Percentiles rank a stretch among this genome's conserved stretches.
phyloP scores from a whole-genome alignment of 2,888 invertebrate genomes.

The Steinernema scapterisci region DNA sequence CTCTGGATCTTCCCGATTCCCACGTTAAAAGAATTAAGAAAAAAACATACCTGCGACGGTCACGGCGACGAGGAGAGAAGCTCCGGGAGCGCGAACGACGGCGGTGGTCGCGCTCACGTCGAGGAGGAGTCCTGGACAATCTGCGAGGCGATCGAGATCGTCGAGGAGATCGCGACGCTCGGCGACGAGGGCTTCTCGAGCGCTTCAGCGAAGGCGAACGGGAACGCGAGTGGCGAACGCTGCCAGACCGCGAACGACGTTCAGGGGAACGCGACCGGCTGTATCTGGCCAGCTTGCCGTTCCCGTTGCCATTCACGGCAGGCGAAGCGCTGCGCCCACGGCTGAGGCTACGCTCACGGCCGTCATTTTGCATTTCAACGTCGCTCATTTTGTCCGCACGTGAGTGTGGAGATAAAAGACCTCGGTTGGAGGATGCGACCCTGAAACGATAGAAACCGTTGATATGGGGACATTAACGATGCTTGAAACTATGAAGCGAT shows the following conservation, averaged over 20 bases:
- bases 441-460: not conserved
- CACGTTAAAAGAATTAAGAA: not conserved
- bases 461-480: not conserved
- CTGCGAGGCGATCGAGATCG: not conserved
- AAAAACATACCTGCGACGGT: constrained; percentile 22
- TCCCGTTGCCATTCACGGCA: not conserved
- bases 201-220: not conserved
- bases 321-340: not conserved
- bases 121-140: not conserved
- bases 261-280: not conserved
- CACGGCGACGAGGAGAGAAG: constrained; percentile 13
- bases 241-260: not conserved
- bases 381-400: not conserved
- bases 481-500: not conserved
- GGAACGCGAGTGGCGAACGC: not conserved
- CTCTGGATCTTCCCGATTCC: no score
- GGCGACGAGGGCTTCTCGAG: not conserved
- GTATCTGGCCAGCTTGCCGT: not conserved
- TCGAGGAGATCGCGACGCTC: not conserved
- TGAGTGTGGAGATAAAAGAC: not conserved
- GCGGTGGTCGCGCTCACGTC: not conserved
- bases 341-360: not conserved
- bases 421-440: not conserved
- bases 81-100: constrained; percentile 13
- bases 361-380: not conserved